Percentiles rank a stretch among this genome's conserved stretches.
phyloP scores from a whole-genome alignment of 1,140 invertebrate species.

The Lutraria rhynchaena region DNA sequence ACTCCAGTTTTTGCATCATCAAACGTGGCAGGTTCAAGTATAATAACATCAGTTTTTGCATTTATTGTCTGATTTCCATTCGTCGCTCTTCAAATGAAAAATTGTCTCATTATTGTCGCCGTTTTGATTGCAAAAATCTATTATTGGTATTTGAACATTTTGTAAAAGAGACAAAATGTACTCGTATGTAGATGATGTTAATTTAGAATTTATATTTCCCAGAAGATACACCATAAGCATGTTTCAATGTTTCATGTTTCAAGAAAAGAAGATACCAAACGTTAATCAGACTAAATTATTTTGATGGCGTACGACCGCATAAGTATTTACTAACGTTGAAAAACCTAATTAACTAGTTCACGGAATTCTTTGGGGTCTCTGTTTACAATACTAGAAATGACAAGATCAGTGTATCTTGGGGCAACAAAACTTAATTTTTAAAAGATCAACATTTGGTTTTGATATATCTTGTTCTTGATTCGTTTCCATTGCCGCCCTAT shows the following conservation, averaged over 20 bases:
- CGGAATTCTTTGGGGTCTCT: background rate
- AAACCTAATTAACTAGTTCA: background rate
- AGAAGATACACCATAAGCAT: no score
- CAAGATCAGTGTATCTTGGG: conserved; percentile 16
- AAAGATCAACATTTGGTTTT: background rate
- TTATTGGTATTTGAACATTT: no score
- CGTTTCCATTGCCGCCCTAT: conserved; percentile 7
- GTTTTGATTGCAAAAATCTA: no score
- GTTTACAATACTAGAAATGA: conserved; percentile 10
- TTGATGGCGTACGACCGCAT: no score
- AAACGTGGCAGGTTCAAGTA: conserved; percentile 22
- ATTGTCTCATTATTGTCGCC: no score
- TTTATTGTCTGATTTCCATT: conserved; percentile 45
- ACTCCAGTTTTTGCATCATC: conserved; percentile 32
- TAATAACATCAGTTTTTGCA: conserved; percentile 32
- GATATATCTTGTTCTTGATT: conserved; percentile 6
- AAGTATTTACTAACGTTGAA: background rate
- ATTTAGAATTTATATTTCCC: no score
- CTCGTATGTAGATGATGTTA: no score
- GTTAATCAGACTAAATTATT: no score
- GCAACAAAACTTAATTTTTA: conserved; percentile 13
- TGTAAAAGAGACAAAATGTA: no score
- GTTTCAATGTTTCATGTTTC: no score
- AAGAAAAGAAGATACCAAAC: no score
- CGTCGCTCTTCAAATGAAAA: conserved; percentile 24